Evolutionary conservation across 2,113 vertebrate genomes (phyloP).

Genomic region (Rhinogobius similis): DNA sequence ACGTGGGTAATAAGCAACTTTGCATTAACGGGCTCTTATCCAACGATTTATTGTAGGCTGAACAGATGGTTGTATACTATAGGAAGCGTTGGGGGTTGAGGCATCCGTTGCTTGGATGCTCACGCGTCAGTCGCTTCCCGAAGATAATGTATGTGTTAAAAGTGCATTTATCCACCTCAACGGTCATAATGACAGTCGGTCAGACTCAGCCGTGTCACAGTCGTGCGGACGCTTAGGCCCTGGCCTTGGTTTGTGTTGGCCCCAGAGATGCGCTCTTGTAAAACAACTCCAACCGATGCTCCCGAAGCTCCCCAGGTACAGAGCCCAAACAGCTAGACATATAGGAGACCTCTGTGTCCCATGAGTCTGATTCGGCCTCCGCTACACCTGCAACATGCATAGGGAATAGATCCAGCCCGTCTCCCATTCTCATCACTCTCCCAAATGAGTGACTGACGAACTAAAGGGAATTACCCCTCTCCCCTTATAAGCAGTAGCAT

Average conservation of each 20-base stretch:
- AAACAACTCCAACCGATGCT: conserved; percentile 41
- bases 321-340: conserved; percentile 29
- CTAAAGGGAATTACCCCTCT: conserved; percentile 60
- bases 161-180: conserved; percentile 65
- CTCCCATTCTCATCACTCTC: conserved; percentile 59
- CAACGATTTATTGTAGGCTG: conserved; percentile 63
- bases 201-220: conserved; percentile 33
- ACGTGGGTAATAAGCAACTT: conserved; percentile 49
- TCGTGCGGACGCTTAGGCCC: conserved; percentile 28
- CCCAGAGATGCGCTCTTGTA: conserved; percentile 39
- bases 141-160: conserved; percentile 69
- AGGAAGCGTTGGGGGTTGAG: conserved; percentile 55
- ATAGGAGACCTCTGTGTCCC: conserved; percentile 57
- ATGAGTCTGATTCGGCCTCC: conserved; percentile 64
- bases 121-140: conserved; percentile 65
- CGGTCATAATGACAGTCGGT: conserved; percentile 50
- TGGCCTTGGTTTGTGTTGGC: conserved; percentile 15
- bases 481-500: conserved; percentile 59
- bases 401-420: conserved; percentile 68
- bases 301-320: conserved; percentile 66
- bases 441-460: conserved; percentile 58
- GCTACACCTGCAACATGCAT: conserved; percentile 78
- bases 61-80: conserved; percentile 73
- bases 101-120: conserved; percentile 76
- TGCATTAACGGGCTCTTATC: conserved; percentile 55